Conservation (phyloP, 2,888 invertebrate species). For the Agrochola macilenta region DNA sequence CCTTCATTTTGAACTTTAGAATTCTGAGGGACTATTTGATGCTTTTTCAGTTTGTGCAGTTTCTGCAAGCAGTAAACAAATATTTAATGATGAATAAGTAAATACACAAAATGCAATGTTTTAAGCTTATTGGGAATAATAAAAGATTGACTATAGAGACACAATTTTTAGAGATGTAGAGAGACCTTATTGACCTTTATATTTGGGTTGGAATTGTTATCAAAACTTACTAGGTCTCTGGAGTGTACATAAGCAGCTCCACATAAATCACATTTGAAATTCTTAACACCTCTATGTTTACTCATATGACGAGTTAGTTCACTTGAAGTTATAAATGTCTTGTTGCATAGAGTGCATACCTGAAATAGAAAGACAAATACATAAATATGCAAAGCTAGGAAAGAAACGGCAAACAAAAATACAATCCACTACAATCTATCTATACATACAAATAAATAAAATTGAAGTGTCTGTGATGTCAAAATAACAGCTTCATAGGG, state of each 20-base stretch:
- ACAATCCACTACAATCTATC: neutral
- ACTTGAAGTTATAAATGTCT: constrained; percentile 91
- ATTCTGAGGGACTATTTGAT: constrained; percentile 72
- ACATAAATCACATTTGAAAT: constrained; percentile 91
- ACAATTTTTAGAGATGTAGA: neutral
- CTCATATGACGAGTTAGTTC: constrained; percentile 91
- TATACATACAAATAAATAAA: no score
- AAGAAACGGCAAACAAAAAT: neutral
- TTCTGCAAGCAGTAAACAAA: constrained; percentile 77
- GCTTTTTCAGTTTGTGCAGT: constrained; percentile 84
- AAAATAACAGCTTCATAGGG: no score
- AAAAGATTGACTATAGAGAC: neutral
- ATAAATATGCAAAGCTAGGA: neutral
- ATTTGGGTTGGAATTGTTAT: neutral
- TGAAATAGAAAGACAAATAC: constrained; percentile 58
- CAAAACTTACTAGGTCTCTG: constrained; percentile 88
- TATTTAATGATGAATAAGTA: neutral
- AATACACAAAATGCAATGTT: neutral
- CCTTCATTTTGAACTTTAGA: constrained; percentile 74
- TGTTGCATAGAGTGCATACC: constrained; percentile 90
- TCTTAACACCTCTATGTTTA: constrained; percentile 90
- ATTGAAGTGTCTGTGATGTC: no score
- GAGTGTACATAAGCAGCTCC: constrained; percentile 89
- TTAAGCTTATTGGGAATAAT: neutral
- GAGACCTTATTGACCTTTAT: neutral